These are phyloP conservation scores for Diogma glabrata DNA, from an alignment of 2,888 invertebrate species.

Conservation along the genomic window DNA sequence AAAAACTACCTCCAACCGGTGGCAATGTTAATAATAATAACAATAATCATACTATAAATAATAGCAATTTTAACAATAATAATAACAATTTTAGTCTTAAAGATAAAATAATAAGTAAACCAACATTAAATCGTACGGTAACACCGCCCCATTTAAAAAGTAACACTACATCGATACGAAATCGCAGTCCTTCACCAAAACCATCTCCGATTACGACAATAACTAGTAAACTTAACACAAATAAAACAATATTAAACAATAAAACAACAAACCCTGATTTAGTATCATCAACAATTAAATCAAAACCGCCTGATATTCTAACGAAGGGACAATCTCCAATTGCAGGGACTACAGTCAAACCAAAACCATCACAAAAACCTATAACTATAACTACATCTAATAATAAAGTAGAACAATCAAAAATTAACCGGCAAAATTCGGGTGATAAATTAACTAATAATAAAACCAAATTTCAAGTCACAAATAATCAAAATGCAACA, in stretches of 20 bases:
- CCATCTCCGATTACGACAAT: background rate
- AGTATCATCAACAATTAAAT: conserved; percentile 11
- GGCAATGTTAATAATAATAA: conserved; percentile 10
- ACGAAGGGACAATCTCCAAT: background rate
- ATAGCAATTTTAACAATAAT: no score
- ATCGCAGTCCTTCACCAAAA: conserved; percentile 21
- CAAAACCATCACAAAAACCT: conserved; percentile 13
- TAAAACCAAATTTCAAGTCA: conserved; percentile 3
- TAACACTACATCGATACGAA: conserved; percentile 16
- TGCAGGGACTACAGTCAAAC: conserved; percentile 25
- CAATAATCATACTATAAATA: no score
- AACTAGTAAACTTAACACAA: conserved; percentile 9
- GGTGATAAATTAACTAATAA: conserved; percentile 12
- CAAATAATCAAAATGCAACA: conserved; percentile 5
- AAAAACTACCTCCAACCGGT: background rate
- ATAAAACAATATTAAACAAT: background rate
- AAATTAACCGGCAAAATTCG: conserved; percentile 5
- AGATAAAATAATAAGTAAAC: conserved; percentile 15
- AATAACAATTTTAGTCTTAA: no score
- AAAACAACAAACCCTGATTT: conserved; percentile 9
- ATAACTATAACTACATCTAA: conserved; percentile 4
- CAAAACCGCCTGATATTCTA: conserved; percentile 8
- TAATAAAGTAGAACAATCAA: background rate
- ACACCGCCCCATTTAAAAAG: conserved; percentile 17
- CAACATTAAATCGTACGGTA: conserved; percentile 13